Evolutionary conservation across 2,888 invertebrate species (phyloP), one percentile per base, ranked within the genome.

Genomic region (Meandrusa payeni): DNA sequence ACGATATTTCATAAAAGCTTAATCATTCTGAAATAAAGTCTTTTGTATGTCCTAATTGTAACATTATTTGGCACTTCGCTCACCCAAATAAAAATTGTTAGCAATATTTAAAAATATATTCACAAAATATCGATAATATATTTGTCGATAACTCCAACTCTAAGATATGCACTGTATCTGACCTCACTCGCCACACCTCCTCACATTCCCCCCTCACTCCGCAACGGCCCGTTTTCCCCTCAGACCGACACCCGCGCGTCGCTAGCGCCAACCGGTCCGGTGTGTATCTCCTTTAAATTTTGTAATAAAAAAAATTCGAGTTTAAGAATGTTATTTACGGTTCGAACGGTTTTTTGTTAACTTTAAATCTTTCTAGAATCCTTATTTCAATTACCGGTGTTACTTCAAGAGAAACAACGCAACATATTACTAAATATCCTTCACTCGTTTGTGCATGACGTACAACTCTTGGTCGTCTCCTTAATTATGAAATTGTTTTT

Each of bases 221-320:
- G 47, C 52, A 51, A 53, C 50, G 54, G 45, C 49, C 52, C 48
- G 40, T 54, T 57, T 51, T 3, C 6, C 26, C 26, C 6, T 13
- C 12, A 7, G 5, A 9, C 19, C 5, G 10, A 2, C n/a, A 52
- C 56, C 68, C 63, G 68, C 79, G 76, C 76, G 60, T 51, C 42
- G 64, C 69, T 71, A 81, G 79, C 83, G 83, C 82, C 78, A 72
- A 69, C 63, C 62, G 64, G 61, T 42, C 42, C 31, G 29, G 12
- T 15, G 4, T 15, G 4, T 64, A 57, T 50, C 42, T 53, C 47
- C 57, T 54, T 51, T 38, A 48, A 31, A 29, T 37, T 24, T 42
- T 29, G 17, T 42, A 24, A 31, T 22, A 27, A 38, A 32, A 38
- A 29, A 32, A 42, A 42, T 15, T 10, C 34, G 10, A 29, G 29